Evolutionary conservation across 2,888 invertebrate species (phyloP), one percentile per base, ranked within the genome.

Genomic region (Hofmannophila pseudospretella): DNA sequence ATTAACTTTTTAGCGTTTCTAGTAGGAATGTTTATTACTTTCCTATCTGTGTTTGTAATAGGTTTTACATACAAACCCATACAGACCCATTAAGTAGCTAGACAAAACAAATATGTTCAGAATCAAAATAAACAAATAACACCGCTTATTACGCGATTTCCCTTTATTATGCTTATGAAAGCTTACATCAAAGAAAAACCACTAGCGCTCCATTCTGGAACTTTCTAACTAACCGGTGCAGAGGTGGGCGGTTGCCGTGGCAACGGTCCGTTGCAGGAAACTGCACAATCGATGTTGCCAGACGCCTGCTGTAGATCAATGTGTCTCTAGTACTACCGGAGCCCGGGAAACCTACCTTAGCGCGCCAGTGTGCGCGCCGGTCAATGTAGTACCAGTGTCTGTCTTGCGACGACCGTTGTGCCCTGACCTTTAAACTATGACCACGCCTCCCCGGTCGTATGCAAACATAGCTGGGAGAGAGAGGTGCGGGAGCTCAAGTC

Each of bases 251-350:
- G 82, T 81, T 61, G 73, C 57, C 67, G 72, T 69, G 70, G 72
- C 70, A 59, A 82, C 81, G 67, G 56, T 39, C 50, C 64, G 84
- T 74, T 84, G 85, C 85, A 85, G 85, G 86, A 85, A 82, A 79
- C 86, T 85, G 85, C 85, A 82, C 76, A 86, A 85, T 86, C 86
- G 80, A 86, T 86, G 84, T 71, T 72, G 80, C 81, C 82, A 85
- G 86, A 86, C 85, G 80, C 68, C n/a, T 59, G 60, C 66, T 82
- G 72, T 85, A 81, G 86, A 85, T 85, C 86, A 86, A 86, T 85
- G 86, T 86, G 86, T 86, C 81, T 85, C 81, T 86, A 86, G 86
- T 85, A 86, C 86, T 86, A 86, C 75, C 71, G 74, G 76, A 64
- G 70, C 69, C 78, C 77, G 77, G 82, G 77, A 76, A 70, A 75